phyloP scores from a whole-genome alignment of 2,888 invertebrate genomes.

The Aphidoletes aphidimyza region DNA sequence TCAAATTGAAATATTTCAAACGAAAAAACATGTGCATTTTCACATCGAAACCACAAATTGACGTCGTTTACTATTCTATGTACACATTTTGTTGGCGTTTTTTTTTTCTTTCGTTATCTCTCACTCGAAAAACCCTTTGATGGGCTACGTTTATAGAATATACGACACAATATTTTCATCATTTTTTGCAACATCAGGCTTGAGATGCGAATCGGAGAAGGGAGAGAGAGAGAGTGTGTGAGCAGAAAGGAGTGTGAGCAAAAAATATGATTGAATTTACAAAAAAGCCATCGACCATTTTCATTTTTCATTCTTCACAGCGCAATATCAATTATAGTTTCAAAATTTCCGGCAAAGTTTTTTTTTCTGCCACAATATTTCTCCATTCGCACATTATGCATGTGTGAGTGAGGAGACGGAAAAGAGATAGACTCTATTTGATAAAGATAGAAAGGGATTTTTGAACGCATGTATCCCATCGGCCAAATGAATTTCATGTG shows the following conservation, averaged over 20 bases:
- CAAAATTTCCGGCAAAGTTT: background rate
- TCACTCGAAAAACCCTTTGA: background rate
- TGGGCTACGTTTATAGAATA: conserved; percentile 46
- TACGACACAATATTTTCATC: background rate
- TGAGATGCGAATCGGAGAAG: background rate
- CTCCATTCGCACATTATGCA: no score
- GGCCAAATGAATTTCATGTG: background rate
- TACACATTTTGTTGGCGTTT: conserved; percentile 10
- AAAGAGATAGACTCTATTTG: no score
- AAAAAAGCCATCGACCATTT: conserved; percentile 2
- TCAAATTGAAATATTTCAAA: conserved; percentile 27
- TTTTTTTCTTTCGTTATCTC: background rate
- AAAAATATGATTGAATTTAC: conserved; percentile 46
- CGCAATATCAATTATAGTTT: conserved; percentile 47
- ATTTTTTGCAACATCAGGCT: background rate
- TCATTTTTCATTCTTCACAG: background rate
- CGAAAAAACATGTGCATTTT: background rate
- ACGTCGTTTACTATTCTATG: conserved; percentile 23
- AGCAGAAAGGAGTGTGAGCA: background rate
- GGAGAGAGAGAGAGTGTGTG: background rate
- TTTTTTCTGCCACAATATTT: no score
- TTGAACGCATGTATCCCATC: background rate
- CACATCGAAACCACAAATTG: conserved; percentile 47
- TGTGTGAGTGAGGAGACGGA: no score
- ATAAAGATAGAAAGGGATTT: no score